phyloP scores from a whole-genome alignment of 2,797 vertebrate genomes.

The Chlorospingus semifuscus region DNA sequence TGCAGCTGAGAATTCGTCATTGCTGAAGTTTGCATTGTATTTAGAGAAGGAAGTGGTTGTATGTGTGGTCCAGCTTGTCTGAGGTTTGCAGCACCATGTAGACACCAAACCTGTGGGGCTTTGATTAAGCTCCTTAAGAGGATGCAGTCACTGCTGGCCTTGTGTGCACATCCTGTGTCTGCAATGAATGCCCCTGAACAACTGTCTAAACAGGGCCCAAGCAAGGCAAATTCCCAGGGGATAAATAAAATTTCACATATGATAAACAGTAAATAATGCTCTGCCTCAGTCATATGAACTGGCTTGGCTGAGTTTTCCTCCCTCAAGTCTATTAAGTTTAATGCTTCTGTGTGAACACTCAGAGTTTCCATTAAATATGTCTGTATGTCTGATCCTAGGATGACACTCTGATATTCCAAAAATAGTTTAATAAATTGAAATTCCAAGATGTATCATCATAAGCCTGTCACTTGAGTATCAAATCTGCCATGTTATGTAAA shows the following conservation, averaged over 20 bases:
- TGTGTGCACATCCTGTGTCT: constrained; percentile 1
- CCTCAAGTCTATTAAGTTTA: background rate
- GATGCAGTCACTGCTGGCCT: background rate
- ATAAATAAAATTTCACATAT: background rate
- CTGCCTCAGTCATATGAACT: background rate
- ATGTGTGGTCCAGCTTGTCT: background rate
- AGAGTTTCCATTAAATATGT: constrained; percentile 22
- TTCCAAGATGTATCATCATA: constrained; percentile 32
- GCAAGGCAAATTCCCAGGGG: background rate
- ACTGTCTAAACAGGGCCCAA: background rate
- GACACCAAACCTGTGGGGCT: background rate
- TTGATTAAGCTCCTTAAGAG: background rate
- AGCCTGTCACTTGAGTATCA: constrained; percentile 18
- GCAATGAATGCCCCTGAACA: background rate
- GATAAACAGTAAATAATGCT: constrained; percentile 26
- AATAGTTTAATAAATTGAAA: constrained; percentile 45
- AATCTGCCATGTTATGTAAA: constrained; percentile 49
- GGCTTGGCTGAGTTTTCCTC: background rate
- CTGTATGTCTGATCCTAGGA: constrained; percentile 5
- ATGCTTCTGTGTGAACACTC: background rate
- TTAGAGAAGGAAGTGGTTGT: background rate
- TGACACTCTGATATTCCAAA: constrained; percentile 27
- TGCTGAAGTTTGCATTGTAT: background rate
- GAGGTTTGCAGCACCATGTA: background rate
- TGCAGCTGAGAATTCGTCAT: background rate